Evolutionary conservation across 2,797 vertebrate species (phyloP).

Genomic region (Parauchenoglanis punctatus): DNA sequence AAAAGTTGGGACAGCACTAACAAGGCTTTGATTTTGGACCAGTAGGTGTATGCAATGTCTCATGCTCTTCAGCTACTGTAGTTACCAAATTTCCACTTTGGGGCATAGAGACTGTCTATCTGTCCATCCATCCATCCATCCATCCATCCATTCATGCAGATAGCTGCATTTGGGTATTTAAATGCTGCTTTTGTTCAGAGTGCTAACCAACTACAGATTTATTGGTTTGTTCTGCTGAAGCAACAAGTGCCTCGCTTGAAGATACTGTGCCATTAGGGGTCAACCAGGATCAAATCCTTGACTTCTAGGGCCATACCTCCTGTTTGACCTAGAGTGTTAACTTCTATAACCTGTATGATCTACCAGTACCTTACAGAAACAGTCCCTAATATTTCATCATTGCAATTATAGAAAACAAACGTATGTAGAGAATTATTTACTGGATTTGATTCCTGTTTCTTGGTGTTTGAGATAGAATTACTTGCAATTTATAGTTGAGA

Average conservation of each 20-base stretch:
- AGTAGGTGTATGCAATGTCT: slow-evolving; percentile 16
- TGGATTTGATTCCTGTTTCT: not conserved
- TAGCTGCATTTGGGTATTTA: not conserved
- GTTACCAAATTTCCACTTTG: not conserved
- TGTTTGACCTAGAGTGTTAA: not conserved
- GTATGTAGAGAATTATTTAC: not conserved
- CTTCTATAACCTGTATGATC: not conserved
- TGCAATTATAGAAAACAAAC: not conserved
- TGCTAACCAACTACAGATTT: not conserved
- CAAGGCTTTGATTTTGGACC: slow-evolving; percentile 49
- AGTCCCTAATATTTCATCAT: not conserved
- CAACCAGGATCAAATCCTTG: slow-evolving; percentile 12
- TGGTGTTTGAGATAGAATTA: not conserved
- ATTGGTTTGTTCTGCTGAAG: not conserved
- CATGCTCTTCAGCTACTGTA: not conserved
- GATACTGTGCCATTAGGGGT: slow-evolving; percentile 2
- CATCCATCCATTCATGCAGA: not conserved
- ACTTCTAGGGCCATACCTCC: not conserved
- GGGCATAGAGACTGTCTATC: not conserved
- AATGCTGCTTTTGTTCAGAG: slow-evolving; percentile 15
- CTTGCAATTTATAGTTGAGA: not conserved
- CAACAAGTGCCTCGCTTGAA: slow-evolving; percentile 2
- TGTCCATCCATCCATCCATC: not conserved
- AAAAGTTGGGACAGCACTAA: slow-evolving; percentile 52
- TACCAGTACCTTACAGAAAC: not conserved